These are phyloP conservation scores for Polia nebulosa DNA, from an alignment of 2,888 invertebrate genomes.

Conservation along the genomic window DNA sequence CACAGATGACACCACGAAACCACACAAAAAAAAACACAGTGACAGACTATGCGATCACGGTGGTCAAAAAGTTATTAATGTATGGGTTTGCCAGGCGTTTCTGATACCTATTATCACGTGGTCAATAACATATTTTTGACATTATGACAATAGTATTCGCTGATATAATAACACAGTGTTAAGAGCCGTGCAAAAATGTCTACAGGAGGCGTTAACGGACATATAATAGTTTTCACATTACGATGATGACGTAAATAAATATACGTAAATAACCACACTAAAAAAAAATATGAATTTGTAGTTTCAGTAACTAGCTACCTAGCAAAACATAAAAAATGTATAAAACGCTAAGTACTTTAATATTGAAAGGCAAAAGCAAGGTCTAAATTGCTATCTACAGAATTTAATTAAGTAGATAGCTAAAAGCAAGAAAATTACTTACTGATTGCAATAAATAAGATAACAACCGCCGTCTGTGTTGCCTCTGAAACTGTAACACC, in stretches of 20 bases:
- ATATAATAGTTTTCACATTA: constrained; percentile 11
- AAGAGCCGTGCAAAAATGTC: not conserved
- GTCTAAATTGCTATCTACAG: not conserved
- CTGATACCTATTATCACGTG: not conserved
- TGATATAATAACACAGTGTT: not conserved
- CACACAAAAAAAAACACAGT: not conserved
- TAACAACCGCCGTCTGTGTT: constrained; percentile 85
- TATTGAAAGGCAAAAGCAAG: not conserved
- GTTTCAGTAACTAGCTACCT: not conserved
- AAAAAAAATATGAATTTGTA: constrained; percentile 13
- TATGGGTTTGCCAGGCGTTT: not conserved
- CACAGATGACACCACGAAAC: too few species aligned
- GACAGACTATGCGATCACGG: not conserved
- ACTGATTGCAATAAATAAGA: constrained; percentile 89
- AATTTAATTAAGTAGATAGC: constrained; percentile 8
- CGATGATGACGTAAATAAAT: constrained; percentile 19
- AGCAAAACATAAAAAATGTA: too few species aligned
- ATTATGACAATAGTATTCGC: not conserved
- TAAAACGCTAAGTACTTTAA: too few species aligned
- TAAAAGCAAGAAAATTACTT: constrained; percentile 59
- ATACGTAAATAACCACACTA: not conserved
- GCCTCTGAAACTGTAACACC: constrained; percentile 88
- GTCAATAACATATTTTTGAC: not conserved
- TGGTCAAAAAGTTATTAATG: not conserved
- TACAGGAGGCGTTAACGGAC: not conserved